These are phyloP conservation scores for Maniola jurtina DNA, from an alignment of 1,140 invertebrate genomes.

Conservation along the genomic window DNA sequence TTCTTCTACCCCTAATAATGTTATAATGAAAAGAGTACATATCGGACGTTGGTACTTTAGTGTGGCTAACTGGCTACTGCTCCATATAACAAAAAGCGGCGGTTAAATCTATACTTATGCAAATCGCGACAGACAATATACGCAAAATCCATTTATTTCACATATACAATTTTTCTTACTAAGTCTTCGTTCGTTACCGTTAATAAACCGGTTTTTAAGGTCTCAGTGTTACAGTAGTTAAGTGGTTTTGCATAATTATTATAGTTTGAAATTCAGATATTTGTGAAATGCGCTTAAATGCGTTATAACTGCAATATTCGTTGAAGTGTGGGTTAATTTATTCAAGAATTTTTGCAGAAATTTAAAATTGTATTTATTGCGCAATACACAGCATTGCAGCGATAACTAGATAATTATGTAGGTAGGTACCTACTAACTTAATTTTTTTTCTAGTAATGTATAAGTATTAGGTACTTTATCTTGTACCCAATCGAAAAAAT, in stretches of 20 bases:
- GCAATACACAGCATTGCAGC: too few relatives aligned
- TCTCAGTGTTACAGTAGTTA: neutral
- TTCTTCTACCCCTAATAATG: conserved; percentile 4
- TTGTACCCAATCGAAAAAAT: neutral
- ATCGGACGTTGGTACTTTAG: conserved; percentile 18
- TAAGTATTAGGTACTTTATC: neutral
- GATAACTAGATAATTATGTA: neutral
- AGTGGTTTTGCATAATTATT: neutral
- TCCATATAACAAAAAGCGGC: conserved; percentile 21
- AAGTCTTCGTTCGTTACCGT: neutral
- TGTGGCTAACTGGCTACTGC: neutral
- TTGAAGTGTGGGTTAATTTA: neutral
- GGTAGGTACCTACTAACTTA: neutral
- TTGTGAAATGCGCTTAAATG: neutral
- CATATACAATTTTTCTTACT: neutral
- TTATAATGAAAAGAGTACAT: conserved; percentile 18
- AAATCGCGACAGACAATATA: conserved; percentile 8
- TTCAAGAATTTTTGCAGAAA: neutral
- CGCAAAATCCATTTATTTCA: conserved; percentile 4
- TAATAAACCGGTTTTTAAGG: conserved; percentile 6
- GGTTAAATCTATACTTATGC: conserved; percentile 24
- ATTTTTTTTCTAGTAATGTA: too few relatives aligned
- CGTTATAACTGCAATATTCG: neutral
- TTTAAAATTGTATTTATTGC: too few relatives aligned
- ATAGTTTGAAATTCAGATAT: neutral